phyloP scores from a whole-genome alignment of 53 echinoderm and acorn worm species.

The Luidia sarsii region DNA sequence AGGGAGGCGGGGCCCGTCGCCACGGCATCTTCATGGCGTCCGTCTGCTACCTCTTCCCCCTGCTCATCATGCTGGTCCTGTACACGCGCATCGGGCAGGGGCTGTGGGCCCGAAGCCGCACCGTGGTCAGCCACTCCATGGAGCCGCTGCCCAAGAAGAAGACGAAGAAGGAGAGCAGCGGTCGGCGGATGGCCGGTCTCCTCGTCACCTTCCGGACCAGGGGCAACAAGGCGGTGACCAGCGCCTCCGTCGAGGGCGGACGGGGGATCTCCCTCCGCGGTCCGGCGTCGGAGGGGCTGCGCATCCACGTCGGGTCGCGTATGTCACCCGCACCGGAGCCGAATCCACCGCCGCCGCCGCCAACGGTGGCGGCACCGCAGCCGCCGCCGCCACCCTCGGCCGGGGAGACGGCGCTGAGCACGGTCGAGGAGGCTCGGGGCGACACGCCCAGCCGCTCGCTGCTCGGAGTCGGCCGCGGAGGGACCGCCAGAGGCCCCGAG shows the following conservation, averaged over 20 bases:
- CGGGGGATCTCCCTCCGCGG: neutral
- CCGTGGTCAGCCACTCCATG: neutral
- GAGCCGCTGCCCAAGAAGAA: slow-evolving; percentile 1
- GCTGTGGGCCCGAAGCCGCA: slow-evolving; percentile 70
- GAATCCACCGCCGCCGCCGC: no score
- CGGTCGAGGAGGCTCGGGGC: no score
- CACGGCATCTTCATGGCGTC: slow-evolving; percentile 57
- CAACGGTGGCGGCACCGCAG: no score
- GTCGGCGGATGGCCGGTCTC: slow-evolving; percentile 7
- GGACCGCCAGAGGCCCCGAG: slow-evolving; percentile 7
- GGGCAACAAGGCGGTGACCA: slow-evolving; percentile 29
- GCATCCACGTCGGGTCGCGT: slow-evolving; percentile 35
- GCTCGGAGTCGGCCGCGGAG: slow-evolving; percentile 30
- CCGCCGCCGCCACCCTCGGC: no score
- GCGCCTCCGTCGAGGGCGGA: slow-evolving; percentile 8
- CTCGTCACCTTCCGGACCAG: slow-evolving; percentile 38
- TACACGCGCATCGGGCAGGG: slow-evolving; percentile 76
- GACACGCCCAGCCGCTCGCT: slow-evolving; percentile 14
- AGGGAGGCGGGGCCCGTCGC: slow-evolving; percentile 21
- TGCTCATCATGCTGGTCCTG: slow-evolving; percentile 74
- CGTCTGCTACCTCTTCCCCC: slow-evolving; percentile 61
- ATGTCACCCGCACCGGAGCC: slow-evolving; percentile 28
- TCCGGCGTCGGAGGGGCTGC: neutral
- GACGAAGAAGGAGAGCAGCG: neutral
- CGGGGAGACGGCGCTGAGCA: no score